Conservation (phyloP, 1,140 invertebrate species). For the Arctopsyche grandis region DNA sequence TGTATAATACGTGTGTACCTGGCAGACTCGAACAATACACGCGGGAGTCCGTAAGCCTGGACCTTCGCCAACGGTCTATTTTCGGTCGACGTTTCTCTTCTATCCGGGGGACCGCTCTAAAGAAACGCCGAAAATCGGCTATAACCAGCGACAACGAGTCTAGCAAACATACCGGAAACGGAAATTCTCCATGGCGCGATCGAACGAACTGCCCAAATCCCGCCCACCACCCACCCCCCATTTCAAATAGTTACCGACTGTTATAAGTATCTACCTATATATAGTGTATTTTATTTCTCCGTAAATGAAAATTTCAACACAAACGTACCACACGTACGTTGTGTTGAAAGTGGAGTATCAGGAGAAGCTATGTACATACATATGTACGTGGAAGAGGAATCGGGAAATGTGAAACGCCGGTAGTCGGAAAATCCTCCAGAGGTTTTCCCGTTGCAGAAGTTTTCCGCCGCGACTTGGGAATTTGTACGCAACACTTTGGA, state of each 20-base stretch:
- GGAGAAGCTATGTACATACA: no score
- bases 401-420: neutral
- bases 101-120: neutral
- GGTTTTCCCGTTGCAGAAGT: neutral
- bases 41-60: conserved; percentile 24
- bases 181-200: neutral
- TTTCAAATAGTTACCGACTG: no score
- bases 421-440: neutral
- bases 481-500: neutral
- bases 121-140: conserved; percentile 23
- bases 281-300: no score
- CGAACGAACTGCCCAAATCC: no score
- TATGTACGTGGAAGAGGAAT: no score
- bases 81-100: conserved; percentile 33
- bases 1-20: neutral
- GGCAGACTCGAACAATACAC: conserved; percentile 13
- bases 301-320: no score
- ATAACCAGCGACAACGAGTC: conserved; percentile 21
- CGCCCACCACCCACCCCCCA: no score
- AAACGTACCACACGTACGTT: no score
- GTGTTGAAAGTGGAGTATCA: no score
- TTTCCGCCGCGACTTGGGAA: neutral
- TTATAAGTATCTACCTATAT: no score
- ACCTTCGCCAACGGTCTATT: conserved; percentile 32
- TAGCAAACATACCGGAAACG: neutral